Base-by-base conservation (phyloP, 2,888 invertebrate genomes). In the Chloroclystis v-ata region DNA sequence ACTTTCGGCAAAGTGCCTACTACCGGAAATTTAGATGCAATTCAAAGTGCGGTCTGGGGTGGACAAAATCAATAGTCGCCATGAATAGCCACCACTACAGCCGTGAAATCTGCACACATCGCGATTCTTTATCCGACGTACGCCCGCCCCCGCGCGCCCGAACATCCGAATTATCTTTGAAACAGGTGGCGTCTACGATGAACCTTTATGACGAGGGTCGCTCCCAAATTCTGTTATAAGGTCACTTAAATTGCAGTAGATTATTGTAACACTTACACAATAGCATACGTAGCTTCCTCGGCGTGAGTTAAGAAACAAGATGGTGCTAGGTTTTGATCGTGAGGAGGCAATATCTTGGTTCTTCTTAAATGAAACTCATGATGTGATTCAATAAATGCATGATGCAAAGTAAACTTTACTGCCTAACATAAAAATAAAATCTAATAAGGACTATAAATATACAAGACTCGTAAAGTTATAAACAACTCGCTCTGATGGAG, bases 11-110 rank as follows among this genome's bases (percentile, higher is more conserved):
- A 45, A 35, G 20, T 33, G 33, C 10, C 33, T 16, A 14, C 67
- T 70, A 64, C 65, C 65, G 61, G 65, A 63, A 67, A 63, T 65
- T 60, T 63, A 67, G 67, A 67, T 78, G 78, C 77, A 81, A 71
- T 78, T 79, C 71, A 72, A 72, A 67, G 70, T 68, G 66, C 69
- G 78, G 73, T 75, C 75, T 75, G 84, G 85, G 85, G 86, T 82
- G 86, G 79, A 83, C 82, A 85, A 86, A 86, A 87, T 87, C 86
- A 83, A 87, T 87, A 86, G 76, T 81, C 75, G 71, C 69, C 72
- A 74, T 76, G 76, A 81, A 77, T 79, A 79, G 75, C 79, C 73
- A 75, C 80, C 64, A 72, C 76, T 74, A 80, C 76, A 75, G 61
- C 63, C 72, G 65, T 69, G 72, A 69, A 72, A 75, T 82, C 69